Evolutionary conservation across 2,797 vertebrate genomes (phyloP).

Genomic region (Acanthiza pusilla): DNA sequence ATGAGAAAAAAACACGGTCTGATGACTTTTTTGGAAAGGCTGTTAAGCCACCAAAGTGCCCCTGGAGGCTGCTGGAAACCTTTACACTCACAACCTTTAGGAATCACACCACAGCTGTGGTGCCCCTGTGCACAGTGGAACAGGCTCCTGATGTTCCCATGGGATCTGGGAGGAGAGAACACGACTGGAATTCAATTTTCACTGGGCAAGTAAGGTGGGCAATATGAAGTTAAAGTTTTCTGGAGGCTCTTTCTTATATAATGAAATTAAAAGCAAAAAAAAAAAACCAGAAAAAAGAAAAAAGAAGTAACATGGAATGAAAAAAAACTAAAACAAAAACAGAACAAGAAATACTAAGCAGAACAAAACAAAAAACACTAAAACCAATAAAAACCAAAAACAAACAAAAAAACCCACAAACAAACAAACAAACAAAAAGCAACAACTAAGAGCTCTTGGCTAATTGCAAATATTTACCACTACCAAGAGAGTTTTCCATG

Average conservation of each 20-base stretch:
- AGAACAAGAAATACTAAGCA: too few relatives aligned
- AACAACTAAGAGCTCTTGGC: neutral
- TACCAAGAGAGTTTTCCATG: neutral
- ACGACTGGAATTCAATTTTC: neutral
- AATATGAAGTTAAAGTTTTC: neutral
- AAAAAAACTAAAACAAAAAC: neutral
- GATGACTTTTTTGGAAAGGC: neutral
- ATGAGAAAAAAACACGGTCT: rapidly evolving
- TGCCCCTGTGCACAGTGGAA: rapidly evolving
- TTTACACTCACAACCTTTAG: neutral
- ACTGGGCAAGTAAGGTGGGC: neutral
- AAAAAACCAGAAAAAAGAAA: neutral
- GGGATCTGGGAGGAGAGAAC: neutral
- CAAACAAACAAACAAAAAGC: neutral
- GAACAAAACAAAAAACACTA: neutral
- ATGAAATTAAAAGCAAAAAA: neutral
- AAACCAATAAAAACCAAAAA: neutral
- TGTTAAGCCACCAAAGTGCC: rapidly evolving
- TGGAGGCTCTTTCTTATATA: neutral
- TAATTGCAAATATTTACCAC: neutral
- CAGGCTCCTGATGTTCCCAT: neutral
- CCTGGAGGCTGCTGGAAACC: neutral
- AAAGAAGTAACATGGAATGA: neutral
- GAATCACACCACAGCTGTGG: neutral
- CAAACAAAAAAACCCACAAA: neutral